Conservation (phyloP, 2,113 vertebrate genomes). For the crab-eating macaque (Macaca fascicularis) region DNA sequence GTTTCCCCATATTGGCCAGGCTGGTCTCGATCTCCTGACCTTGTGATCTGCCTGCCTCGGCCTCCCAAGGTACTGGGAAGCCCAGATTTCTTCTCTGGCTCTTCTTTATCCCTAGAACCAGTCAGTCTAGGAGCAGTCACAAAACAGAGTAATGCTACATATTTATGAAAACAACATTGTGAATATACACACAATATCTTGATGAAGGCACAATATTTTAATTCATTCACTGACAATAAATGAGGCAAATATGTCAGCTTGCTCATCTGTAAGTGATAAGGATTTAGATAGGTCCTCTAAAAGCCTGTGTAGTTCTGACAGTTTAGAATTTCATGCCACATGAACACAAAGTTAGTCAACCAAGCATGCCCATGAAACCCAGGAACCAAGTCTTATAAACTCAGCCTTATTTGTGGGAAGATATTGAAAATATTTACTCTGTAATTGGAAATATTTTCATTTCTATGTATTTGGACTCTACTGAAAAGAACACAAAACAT, state of each 20-base stretch:
- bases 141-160: neutral
- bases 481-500: neutral
- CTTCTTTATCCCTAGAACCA: neutral
- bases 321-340: neutral
- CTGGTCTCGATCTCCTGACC: too few relatives aligned
- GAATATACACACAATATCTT: neutral
- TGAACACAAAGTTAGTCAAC: neutral
- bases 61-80: too few relatives aligned
- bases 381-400: neutral
- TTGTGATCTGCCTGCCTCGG: too few relatives aligned
- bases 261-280: constrained; percentile 1
- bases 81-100: neutral
- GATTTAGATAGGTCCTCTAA: neutral
- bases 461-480: constrained; percentile 12
- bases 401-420: neutral
- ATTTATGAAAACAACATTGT: neutral
- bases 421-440: neutral
- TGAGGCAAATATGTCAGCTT: neutral
- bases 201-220: neutral
- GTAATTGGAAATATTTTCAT: constrained; percentile 8
- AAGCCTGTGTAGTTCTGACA: neutral
- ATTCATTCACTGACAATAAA: neutral
- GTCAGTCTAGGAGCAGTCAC: neutral
- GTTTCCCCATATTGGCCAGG: too few relatives aligned
- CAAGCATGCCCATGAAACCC: neutral